phyloP scores from a whole-genome alignment of 1,140 invertebrate genomes.

The Papilio machaon region DNA sequence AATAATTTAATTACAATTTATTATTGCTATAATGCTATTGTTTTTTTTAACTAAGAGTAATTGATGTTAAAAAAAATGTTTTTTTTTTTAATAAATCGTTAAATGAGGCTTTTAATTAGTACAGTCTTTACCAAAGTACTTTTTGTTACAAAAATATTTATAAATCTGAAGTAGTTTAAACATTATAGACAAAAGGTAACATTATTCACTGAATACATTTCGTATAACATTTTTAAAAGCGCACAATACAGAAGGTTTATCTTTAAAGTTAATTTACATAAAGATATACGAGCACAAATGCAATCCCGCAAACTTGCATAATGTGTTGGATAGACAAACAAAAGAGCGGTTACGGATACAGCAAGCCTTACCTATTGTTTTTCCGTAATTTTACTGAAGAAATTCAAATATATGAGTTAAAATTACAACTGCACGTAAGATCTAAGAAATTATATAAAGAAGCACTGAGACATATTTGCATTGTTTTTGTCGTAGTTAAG shows the following conservation, averaged over 20 bases:
- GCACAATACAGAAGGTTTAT: slow-evolving; percentile 35
- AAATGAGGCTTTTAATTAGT: too few relatives aligned
- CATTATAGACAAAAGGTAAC: slow-evolving; percentile 2
- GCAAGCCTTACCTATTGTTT: slow-evolving; percentile 1
- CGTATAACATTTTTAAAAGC: slow-evolving; percentile 30
- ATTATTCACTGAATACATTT: slow-evolving; percentile 25
- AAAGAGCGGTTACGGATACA: slow-evolving; percentile 3
- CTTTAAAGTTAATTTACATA: slow-evolving; percentile 36
- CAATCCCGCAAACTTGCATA: slow-evolving; percentile 36
- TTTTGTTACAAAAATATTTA: neutral
- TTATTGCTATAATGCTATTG: too few relatives aligned
- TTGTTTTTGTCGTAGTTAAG: too few relatives aligned
- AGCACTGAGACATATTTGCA: neutral
- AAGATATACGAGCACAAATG: slow-evolving; percentile 36
- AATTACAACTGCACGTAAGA: neutral
- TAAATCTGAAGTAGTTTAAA: neutral
- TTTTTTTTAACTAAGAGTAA: too few relatives aligned
- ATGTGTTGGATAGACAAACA: slow-evolving; percentile 34
- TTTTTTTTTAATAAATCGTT: too few relatives aligned
- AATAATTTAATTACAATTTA: too few relatives aligned
- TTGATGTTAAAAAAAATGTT: too few relatives aligned
- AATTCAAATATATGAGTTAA: neutral
- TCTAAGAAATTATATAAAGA: neutral
- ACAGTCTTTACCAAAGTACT: too few relatives aligned
- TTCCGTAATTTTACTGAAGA: neutral